phyloP scores from a whole-genome alignment of 2,888 invertebrate genomes.

The Chrysolina americana region DNA sequence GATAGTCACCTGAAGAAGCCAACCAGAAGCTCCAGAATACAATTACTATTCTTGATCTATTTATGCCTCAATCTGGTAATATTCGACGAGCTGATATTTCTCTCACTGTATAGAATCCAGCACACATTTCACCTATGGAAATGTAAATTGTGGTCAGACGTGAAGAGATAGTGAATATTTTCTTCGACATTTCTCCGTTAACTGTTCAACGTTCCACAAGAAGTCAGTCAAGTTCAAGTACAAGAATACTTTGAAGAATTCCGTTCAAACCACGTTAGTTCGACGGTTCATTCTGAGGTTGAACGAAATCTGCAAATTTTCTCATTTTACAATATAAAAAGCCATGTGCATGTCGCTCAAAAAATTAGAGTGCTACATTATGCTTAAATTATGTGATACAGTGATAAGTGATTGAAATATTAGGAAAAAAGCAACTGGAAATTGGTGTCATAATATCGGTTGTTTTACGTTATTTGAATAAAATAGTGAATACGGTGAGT shows the following conservation, averaged over 20 bases:
- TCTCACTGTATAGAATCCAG: slow-evolving; percentile 36
- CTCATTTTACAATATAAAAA: not conserved
- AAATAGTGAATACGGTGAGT: not conserved
- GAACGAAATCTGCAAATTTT: no score
- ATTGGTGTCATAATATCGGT: not conserved
- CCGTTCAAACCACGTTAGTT: not conserved
- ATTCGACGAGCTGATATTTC: slow-evolving; percentile 2
- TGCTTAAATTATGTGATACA: slow-evolving; percentile 55
- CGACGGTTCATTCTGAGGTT: not conserved
- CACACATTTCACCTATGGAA: slow-evolving; percentile 42
- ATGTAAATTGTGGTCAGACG: slow-evolving; percentile 35
- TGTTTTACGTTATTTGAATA: no score
- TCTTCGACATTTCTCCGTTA: slow-evolving; percentile 46
- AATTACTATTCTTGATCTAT: no score
- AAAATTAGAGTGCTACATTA: slow-evolving; percentile 59
- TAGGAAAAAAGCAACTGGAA: slow-evolving; percentile 6
- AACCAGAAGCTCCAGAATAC: no score
- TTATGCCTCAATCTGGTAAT: not conserved
- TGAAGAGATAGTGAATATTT: slow-evolving; percentile 48
- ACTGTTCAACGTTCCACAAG: slow-evolving; percentile 32
- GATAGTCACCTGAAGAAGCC: no score
- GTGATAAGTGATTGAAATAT: not conserved
- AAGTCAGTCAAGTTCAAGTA: slow-evolving; percentile 55
- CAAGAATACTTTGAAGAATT: slow-evolving; percentile 24
- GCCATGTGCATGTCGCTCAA: slow-evolving; percentile 56